Evolutionary conservation across 2,888 invertebrate species (phyloP), one percentile per base, ranked within the genome.

Genomic region (Megamerina dolium): DNA sequence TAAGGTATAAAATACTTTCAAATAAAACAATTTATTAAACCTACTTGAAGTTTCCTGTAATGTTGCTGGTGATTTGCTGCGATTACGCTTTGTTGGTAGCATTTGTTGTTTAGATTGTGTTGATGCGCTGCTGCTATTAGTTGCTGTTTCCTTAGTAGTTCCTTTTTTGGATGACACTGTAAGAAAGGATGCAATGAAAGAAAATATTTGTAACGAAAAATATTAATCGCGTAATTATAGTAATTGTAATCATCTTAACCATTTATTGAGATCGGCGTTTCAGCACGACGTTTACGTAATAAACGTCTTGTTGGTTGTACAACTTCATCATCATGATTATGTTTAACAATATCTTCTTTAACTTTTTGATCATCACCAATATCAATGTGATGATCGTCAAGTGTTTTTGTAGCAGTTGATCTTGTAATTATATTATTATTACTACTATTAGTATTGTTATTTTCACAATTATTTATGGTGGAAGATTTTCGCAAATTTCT

Each of bases 241-340:
- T n/a, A n/a, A 27, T 34, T 33, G 41, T 32, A 43, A 23, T 19
- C 43, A 42, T 45, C 38, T 49, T 50, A 46, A 53, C 53, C 50
- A 46, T 50, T 53, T 47, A 36, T 39, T 21, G 33, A 17, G 17
- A 38, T 46, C 37, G 51, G 47, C 29, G 53, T 46, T 21, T 49
- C 51, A 29, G 48, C 38, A 34, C 30, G 37, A 30, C 53, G 52
- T 43, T 52, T 53, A 40, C 53, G 48, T 44, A 52, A 43, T 16
- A 29, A 46, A 10, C 53, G 47, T 43, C 43, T 41, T 12, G 36
- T 37, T 21, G 37, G 12, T 14, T 23, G 8, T 8, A 23, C 10
- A 8, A 6, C 23, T 23, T 23, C 23, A 23, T n/a, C n/a, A n/a
- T n/a, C n/a, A n/a, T n/a, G n/a, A 23, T 23, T 23, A 23, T 23